phyloP scores from a whole-genome alignment of 2,113 vertebrate species.

The Panurus biarmicus region DNA sequence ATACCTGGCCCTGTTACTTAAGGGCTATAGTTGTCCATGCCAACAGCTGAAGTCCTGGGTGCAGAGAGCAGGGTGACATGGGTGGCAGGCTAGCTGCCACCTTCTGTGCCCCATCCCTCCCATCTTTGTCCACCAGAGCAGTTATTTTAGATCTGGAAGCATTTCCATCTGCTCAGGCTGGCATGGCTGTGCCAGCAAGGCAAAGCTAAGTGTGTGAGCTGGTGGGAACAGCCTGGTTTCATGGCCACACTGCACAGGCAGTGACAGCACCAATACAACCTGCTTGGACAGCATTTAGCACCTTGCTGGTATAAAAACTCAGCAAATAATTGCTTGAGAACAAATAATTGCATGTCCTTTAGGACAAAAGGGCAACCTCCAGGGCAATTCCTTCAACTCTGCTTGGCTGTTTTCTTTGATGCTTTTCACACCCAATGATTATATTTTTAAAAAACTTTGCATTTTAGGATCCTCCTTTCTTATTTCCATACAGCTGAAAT shows the following conservation, averaged over 20 bases:
- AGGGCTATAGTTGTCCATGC: neutral
- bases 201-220: neutral
- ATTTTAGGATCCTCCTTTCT: neutral
- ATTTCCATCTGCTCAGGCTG: neutral
- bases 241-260: neutral
- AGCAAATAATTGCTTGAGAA: neutral
- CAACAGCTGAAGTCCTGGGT: neutral
- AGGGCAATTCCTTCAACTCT: neutral
- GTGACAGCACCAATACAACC: neutral
- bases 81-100: neutral
- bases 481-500: neutral
- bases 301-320: neutral
- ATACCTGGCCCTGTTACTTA: neutral
- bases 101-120: neutral
- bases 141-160: neutral
- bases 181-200: neutral
- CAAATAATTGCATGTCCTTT: neutral
- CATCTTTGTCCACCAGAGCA: neutral
- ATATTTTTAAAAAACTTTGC: neutral
- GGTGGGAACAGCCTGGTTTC: neutral
- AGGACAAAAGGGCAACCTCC: neutral
- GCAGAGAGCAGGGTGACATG: neutral
- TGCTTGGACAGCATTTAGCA: neutral
- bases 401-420: neutral
- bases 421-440: neutral